Evolutionary conservation across 2,113 vertebrate genomes (phyloP), one percentile per base, ranked within the genome.

Genomic region (Panurus biarmicus): DNA sequence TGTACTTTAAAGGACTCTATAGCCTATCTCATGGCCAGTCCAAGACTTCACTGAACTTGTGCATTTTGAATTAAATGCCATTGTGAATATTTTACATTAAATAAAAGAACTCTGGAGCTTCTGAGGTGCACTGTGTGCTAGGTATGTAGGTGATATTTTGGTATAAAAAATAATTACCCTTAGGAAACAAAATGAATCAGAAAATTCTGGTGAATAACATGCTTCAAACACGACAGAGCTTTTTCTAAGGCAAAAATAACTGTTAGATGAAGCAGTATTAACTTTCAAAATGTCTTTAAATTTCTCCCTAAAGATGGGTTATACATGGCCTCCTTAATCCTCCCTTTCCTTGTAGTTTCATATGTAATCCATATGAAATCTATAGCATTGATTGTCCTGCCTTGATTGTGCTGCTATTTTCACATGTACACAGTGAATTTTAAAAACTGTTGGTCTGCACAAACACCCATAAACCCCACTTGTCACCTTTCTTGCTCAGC

Each of bases 351-450:
- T 80, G 42, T 33, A 38, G 11, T 23, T 53, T 64, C 36, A 13
- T 23, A 4, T 10, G 11, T 66, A 28, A 66, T 12, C 31, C 14
- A 8, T 45, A 38, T 2, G 1, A 82, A 80, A 82, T 25, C 38
- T 19, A 24, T 26, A 56, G 31, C 2, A 19, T 64, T 60, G 21
- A 57, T 74, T 62, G 69, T 66, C 50, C 54, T 57, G 53, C 4
- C 40, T 76, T 61, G 42, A 45, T 36, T 36, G 5, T n/a, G 35
- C 47, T 3, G 3, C 29, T 57, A 0, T 72, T 87, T 89, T 48
- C 53, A 29, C 36, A 29, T 0, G 1, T 21, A 20, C 0, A 2
- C 35, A n/a, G 14, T 14, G 14, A 86, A 20, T 76, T 38, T 57
- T 33, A 57, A 65, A 82, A 57, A 31, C 26, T 81, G 22, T 28